phyloP scores from a whole-genome alignment of 1,140 invertebrate species.

The Semibalanus balanoides region DNA sequence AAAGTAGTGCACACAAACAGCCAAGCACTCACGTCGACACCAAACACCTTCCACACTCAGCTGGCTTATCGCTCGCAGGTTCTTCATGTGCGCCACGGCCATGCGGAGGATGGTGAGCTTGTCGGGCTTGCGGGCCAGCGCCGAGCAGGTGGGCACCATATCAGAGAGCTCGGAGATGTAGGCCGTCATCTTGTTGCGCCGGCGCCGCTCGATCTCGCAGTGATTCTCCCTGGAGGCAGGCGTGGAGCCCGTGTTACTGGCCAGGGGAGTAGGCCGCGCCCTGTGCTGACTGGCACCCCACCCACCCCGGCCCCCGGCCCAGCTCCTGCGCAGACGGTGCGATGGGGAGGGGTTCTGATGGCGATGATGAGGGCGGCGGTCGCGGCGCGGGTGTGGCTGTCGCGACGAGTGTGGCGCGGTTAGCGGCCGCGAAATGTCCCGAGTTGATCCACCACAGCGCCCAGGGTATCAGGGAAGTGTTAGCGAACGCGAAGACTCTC shows the following conservation, averaged over 20 bases:
- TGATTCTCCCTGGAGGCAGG: conserved; percentile 70
- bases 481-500: too few species aligned
- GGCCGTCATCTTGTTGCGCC: conserved; percentile 99
- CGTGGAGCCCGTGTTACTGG: conserved; percentile 4
- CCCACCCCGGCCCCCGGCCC: neutral
- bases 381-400: too few species aligned
- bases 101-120: conserved; percentile 98
- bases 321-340: neutral
- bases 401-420: too few species aligned
- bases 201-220: conserved; percentile 95
- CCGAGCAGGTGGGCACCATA: conserved; percentile 98
- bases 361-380: too few species aligned
- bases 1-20: too few species aligned
- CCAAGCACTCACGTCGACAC: too few species aligned
- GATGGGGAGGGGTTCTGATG: neutral
- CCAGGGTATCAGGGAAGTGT: too few species aligned
- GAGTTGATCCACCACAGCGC: too few species aligned
- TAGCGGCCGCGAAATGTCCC: too few species aligned
- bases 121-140: conserved; percentile 93
- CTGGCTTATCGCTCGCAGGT: conserved; percentile 61
- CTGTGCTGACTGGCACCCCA: neutral
- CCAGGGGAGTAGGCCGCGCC: neutral
- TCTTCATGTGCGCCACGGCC: conserved; percentile 99
- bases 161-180: conserved; percentile 99
- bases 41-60: too few species aligned